Percentiles rank a stretch among this genome's conserved stretches.
These are phyloP conservation scores for Gymnogyps californianus DNA, from an alignment of 2,113 vertebrate species.

Conservation along the genomic window DNA sequence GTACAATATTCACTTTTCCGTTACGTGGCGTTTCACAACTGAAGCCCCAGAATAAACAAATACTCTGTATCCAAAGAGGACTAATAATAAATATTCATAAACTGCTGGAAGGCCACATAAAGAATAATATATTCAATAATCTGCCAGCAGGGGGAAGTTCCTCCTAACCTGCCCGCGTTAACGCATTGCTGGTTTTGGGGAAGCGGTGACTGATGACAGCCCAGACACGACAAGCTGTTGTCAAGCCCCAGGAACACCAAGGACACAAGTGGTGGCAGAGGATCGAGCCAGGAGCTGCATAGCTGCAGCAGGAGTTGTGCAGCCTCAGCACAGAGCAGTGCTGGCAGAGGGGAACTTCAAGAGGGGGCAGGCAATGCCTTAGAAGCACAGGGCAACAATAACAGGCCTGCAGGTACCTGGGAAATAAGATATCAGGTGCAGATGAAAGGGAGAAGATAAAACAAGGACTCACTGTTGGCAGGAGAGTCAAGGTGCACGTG, in stretches of 20 bases:
- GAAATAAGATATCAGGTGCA: background rate
- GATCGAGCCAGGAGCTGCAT: background rate
- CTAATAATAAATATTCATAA: background rate
- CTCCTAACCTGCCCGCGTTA: rapidly evolving
- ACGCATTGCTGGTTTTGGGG: background rate
- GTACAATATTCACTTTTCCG: background rate
- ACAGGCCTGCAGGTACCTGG: background rate
- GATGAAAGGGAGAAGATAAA: background rate
- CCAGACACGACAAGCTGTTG: background rate
- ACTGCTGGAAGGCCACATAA: background rate
- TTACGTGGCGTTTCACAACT: background rate
- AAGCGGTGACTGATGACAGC: background rate
- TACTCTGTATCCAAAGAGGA: too few relatives aligned
- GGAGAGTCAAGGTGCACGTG: rapidly evolving
- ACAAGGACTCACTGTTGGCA: background rate
- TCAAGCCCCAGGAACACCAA: background rate
- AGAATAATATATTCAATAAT: background rate
- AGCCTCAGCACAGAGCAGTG: background rate
- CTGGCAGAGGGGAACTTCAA: background rate
- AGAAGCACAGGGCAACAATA: background rate
- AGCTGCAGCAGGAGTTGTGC: background rate
- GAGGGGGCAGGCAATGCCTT: background rate
- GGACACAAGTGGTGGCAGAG: too few relatives aligned
- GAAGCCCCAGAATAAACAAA: background rate
- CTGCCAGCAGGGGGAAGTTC: background rate